Percentiles rank a stretch among this genome's conserved stretches.
These are phyloP conservation scores for Pteropus alecto DNA, from an alignment of 2,113 vertebrate species.

Conservation along the genomic window DNA sequence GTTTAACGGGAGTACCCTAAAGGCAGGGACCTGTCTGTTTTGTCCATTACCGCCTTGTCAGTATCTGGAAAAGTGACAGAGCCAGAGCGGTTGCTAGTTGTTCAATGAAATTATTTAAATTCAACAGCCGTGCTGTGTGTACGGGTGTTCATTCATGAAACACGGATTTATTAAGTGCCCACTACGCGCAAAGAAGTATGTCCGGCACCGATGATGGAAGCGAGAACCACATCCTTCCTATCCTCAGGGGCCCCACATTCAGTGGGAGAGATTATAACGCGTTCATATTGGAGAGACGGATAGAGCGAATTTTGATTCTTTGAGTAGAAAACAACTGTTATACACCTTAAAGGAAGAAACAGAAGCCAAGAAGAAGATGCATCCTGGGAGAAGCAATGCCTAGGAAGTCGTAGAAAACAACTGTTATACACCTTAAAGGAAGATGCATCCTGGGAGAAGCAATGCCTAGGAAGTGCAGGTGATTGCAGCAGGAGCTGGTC, in stretches of 20 bases:
- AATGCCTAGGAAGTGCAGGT: fast-evolving
- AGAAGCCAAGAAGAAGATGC: not conserved
- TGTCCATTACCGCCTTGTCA: not conserved
- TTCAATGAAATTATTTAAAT: not conserved
- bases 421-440: not conserved
- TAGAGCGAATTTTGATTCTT: fast-evolving
- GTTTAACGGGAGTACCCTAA: not conserved
- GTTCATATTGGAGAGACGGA: not conserved
- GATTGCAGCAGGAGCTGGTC: fast-evolving
- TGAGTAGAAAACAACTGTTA: not conserved
- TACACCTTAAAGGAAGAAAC: not conserved
- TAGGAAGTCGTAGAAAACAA: not conserved
- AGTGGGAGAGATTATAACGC: not conserved
- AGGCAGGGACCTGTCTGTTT: fast-evolving
- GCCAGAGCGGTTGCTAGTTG: not conserved
- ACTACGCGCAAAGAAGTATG: not conserved
- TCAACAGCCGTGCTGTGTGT: not conserved
- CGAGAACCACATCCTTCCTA: not conserved
- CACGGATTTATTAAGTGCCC: too few relatives aligned
- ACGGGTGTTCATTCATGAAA: not conserved
- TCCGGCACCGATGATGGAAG: not conserved
- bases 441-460: fast-evolving
- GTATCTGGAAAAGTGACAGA: too few relatives aligned
- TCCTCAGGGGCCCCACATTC: fast-evolving
- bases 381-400: fast-evolving